A percentile compares a stretch with the other conserved stretches of the same genome.
Evolutionary conservation across 2,797 vertebrate species (phyloP).

Genomic region (Chaunax sp.): DNA sequence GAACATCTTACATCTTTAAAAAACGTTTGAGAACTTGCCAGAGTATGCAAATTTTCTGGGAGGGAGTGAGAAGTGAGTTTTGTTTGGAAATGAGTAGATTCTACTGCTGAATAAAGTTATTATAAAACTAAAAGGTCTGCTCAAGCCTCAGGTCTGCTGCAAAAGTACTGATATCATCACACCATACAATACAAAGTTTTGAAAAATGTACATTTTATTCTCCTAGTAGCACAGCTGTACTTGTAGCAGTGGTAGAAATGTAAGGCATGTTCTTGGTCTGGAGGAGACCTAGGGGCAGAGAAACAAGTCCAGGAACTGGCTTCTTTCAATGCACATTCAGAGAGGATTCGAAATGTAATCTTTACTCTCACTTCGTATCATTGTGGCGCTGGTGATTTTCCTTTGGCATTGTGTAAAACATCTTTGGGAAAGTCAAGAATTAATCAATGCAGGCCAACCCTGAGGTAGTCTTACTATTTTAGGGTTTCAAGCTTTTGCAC

Average conservation of each 20-base stretch:
- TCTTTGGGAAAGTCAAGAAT: too few species aligned
- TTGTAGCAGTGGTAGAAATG: too few species aligned
- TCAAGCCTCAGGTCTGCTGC: not conserved
- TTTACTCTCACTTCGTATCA: too few species aligned
- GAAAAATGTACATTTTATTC: not conserved
- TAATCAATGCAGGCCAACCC: too few species aligned
- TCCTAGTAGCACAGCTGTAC: not conserved
- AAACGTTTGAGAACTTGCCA: constrained; percentile 3
- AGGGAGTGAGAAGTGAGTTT: not conserved
- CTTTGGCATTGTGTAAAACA: too few species aligned
- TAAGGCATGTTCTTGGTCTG: not conserved
- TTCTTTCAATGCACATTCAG: not conserved
- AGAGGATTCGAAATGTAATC: not conserved
- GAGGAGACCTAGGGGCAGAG: not conserved
- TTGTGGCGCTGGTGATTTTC: too few species aligned
- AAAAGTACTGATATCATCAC: not conserved
- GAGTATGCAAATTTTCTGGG: not conserved
- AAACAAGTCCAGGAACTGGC: not conserved
- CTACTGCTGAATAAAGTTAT: not conserved
- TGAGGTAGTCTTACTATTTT: not conserved
- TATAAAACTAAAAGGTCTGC: not conserved
- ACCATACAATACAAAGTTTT: not conserved
- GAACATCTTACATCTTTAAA: constrained; percentile 14
- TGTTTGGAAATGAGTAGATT: constrained; percentile 5
- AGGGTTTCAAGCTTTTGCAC: not conserved